phyloP scores from a whole-genome alignment of 2,797 vertebrate genomes.

The Acipenser transmontanus region DNA sequence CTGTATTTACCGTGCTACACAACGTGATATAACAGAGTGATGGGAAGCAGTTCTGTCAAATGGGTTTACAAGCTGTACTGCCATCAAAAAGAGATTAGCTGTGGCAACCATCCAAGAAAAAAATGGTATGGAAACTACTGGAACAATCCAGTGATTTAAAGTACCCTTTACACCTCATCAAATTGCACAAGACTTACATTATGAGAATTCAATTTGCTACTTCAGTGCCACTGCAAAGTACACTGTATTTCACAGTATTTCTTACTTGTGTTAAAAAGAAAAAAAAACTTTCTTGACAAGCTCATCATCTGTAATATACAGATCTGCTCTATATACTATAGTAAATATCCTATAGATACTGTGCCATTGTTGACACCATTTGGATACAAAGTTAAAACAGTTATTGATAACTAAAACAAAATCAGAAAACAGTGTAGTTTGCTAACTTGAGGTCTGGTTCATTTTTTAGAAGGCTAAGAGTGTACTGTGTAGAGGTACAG shows the following conservation, averaged over 20 bases:
- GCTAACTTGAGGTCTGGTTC: no score
- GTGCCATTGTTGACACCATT: no score
- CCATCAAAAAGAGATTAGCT: constrained; percentile 78
- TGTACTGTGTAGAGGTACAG: not conserved
- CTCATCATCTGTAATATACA: no score
- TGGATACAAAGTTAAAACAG: no score
- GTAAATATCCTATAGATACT: no score
- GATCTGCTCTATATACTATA: no score
- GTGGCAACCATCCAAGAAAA: constrained; percentile 65
- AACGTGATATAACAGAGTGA: constrained; percentile 27
- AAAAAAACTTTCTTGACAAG: no score
- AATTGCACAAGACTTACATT: constrained; percentile 71
- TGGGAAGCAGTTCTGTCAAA: constrained; percentile 36
- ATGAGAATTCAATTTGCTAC: constrained; percentile 82
- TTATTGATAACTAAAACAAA: no score
- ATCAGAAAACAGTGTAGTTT: no score
- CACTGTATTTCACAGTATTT: constrained; percentile 41
- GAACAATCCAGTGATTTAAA: constrained; percentile 70
- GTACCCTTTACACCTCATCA: constrained; percentile 68
- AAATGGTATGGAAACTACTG: constrained; percentile 52
- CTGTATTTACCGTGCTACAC: no score
- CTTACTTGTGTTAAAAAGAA: constrained; percentile 24
- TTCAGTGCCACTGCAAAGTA: constrained; percentile 56
- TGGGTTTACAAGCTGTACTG: constrained; percentile 57
- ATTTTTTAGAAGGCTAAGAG: no score